Conservation (phyloP, 2,797 vertebrate species). For the Cyclura pinguis region DNA sequence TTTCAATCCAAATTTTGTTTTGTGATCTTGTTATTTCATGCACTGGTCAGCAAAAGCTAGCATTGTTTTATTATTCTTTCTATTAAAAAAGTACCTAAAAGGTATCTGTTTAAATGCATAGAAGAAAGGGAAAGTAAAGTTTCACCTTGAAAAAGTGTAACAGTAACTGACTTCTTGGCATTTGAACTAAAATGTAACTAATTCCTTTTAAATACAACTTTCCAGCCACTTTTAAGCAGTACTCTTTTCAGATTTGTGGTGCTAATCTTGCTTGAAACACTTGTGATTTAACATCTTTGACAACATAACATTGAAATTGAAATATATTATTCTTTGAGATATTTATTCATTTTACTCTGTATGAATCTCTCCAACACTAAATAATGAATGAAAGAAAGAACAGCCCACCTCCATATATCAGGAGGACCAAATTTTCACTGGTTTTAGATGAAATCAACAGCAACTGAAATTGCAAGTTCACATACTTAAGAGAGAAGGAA, state of each 20-base stretch:
- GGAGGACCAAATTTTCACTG: background rate
- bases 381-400: background rate
- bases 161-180: no score
- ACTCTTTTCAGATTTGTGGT: background rate
- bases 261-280: background rate
- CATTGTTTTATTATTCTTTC: no score
- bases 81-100: no score
- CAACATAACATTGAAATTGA: background rate
- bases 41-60: no score
- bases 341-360: no score
- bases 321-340: background rate
- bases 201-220: background rate
- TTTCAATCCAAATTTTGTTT: no score
- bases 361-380: background rate
- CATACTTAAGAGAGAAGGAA: constrained; percentile 14
- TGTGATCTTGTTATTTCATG: no score
- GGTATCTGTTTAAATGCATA: no score
- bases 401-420: background rate
- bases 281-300: background rate
- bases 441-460: background rate
- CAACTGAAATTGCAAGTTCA: background rate
- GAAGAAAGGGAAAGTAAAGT: no score
- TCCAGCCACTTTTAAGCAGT: background rate
- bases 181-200: no score
- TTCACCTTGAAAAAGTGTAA: no score